phyloP scores from a whole-genome alignment of 2,113 vertebrate species.

The Erythrolamprus reginae region DNA sequence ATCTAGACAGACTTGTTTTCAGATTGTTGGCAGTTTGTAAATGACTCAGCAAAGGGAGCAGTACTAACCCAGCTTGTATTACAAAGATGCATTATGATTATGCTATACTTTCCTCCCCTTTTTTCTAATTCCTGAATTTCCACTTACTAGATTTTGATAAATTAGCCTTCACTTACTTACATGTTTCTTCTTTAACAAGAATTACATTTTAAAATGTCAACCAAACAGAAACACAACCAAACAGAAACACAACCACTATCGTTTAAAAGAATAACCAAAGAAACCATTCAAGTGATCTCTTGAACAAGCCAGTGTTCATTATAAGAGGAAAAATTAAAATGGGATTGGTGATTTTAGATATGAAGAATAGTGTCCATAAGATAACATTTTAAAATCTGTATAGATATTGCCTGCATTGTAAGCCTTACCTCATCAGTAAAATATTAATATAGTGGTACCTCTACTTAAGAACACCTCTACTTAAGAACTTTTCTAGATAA shows the following conservation, averaged over 20 bases:
- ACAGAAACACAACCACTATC: background rate
- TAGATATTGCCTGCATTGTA: background rate
- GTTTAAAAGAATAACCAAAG: background rate
- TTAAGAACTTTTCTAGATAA: too few relatives aligned
- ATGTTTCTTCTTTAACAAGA: background rate
- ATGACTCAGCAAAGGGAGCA: slow-evolving; percentile 13
- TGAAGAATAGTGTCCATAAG: background rate
- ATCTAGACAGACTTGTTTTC: slow-evolving; percentile 15
- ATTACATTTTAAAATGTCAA: background rate
- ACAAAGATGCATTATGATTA: slow-evolving; percentile 20
- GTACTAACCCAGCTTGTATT: background rate
- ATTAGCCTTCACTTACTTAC: background rate
- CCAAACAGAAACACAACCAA: background rate
- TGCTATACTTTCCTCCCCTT: slow-evolving; percentile 1
- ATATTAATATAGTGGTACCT: too few relatives aligned
- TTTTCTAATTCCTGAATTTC: slow-evolving; percentile 14
- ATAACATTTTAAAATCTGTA: background rate
- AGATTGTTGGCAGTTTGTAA: slow-evolving; percentile 12
- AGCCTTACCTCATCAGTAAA: background rate
- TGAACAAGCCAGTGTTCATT: background rate
- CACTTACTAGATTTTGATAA: slow-evolving; percentile 21
- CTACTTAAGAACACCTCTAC: too few relatives aligned
- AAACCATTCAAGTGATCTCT: background rate
- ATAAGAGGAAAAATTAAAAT: background rate
- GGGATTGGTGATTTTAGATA: background rate